A percentile compares a stretch with the other conserved stretches of the same genome.
phyloP scores from a whole-genome alignment of 2,888 invertebrate genomes.

The Philereme transversata region DNA sequence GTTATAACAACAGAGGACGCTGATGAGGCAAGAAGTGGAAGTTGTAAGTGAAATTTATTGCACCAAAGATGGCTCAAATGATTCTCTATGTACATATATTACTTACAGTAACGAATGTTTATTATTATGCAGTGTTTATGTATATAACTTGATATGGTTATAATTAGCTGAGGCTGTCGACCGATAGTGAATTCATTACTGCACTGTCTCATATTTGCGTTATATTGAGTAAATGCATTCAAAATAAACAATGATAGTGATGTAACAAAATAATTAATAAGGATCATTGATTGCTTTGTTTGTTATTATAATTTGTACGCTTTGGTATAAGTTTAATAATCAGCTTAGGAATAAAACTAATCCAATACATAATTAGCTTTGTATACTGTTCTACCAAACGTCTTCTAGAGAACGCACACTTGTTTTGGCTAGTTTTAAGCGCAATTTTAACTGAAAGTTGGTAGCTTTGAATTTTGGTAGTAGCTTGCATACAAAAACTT shows the following conservation, averaged over 20 bases:
- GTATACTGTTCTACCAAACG: too few relatives aligned
- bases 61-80: too few relatives aligned
- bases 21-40: too few relatives aligned
- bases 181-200: slow-evolving; percentile 39
- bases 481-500: too few relatives aligned
- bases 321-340: too few relatives aligned
- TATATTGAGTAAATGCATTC: slow-evolving; percentile 14
- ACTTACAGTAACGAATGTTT: slow-evolving; percentile 14
- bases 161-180: slow-evolving; percentile 40
- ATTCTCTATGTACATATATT: background rate
- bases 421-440: too few relatives aligned
- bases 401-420: too few relatives aligned
- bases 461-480: too few relatives aligned
- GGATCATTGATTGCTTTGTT: background rate
- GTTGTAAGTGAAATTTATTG: too few relatives aligned
- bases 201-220: slow-evolving; percentile 16
- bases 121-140: slow-evolving; percentile 13
- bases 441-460: background rate
- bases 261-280: background rate
- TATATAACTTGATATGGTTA: slow-evolving; percentile 34
- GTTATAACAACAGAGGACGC: too few relatives aligned
- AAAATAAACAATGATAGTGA: slow-evolving; percentile 15
- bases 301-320: background rate
- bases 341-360: too few relatives aligned
- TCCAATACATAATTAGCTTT: too few relatives aligned